These are phyloP conservation scores for Megalurothrips usitatus DNA, from an alignment of 2,888 invertebrate species.

Conservation along the genomic window DNA sequence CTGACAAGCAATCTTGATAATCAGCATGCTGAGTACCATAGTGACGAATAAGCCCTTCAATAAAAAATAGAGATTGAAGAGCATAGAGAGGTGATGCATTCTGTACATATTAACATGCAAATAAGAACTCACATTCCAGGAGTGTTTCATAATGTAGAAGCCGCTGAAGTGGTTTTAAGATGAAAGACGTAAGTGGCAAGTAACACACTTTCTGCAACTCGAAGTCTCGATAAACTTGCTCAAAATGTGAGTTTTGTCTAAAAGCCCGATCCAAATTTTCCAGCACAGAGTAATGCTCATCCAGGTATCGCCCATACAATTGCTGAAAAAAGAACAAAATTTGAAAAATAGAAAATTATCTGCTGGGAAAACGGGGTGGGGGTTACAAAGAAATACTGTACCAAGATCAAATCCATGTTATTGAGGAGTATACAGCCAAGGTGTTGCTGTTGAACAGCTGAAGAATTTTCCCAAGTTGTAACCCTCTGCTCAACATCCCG, in stretches of 20 bases:
- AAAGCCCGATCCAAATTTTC: constrained; percentile 75
- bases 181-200: constrained; percentile 74
- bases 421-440: constrained; percentile 23
- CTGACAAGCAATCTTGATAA: constrained; percentile 62
- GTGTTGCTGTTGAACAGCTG: constrained; percentile 27
- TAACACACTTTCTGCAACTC: constrained; percentile 82
- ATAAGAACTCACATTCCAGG: constrained; percentile 61
- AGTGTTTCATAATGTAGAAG: constrained; percentile 75
- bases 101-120: not conserved
- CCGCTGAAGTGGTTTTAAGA: constrained; percentile 78
- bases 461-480: constrained; percentile 61
- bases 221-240: constrained; percentile 67
- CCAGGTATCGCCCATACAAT: constrained; percentile 66
- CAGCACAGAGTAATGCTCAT: constrained; percentile 69
- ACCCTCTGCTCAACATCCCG: constrained; percentile 72
- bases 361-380: constrained; percentile 30
- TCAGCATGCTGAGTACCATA: constrained; percentile 67
- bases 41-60: constrained; percentile 62
- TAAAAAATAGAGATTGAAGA: constrained; percentile 37
- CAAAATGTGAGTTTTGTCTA: constrained; percentile 64
- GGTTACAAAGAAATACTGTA: constrained; percentile 25
- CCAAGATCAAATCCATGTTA: constrained; percentile 27
- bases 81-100: not conserved
- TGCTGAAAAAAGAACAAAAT: constrained; percentile 44
- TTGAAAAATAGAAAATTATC: constrained; percentile 30